Evolutionary conservation across 2,113 vertebrate genomes (phyloP).

Genomic region (Procapra przewalskii): DNA sequence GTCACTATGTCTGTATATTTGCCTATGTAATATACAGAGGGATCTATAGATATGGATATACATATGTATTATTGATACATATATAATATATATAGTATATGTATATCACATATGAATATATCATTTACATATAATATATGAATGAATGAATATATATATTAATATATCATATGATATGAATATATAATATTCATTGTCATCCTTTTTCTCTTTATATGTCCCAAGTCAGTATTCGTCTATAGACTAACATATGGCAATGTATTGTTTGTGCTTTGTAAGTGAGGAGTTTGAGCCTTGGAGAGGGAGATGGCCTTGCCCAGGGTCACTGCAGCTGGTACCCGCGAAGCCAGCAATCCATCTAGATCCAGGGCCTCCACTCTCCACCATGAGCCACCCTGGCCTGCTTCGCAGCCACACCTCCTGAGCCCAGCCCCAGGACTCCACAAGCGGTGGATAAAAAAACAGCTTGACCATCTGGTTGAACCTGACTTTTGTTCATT

Average conservation of each 20-base stretch:
- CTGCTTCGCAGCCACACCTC: neutral
- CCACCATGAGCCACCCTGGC: neutral
- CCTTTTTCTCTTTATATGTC: neutral
- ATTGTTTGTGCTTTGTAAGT: too few species aligned
- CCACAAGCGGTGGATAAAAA: neutral
- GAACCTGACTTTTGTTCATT: conserved; percentile 31
- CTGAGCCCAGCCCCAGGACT: neutral
- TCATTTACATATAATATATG: neutral
- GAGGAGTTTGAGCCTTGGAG: neutral
- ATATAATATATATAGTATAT: neutral
- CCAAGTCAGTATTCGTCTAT: neutral
- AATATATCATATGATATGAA: neutral
- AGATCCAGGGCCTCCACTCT: neutral
- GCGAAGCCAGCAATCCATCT: neutral
- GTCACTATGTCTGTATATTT: neutral
- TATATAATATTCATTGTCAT: neutral
- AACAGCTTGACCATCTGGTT: conserved; percentile 17
- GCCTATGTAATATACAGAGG: neutral
- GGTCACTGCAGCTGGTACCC: neutral
- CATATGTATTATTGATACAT: neutral
- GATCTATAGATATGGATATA: neutral
- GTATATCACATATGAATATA: neutral
- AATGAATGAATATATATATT: too few species aligned
- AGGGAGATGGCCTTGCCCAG: neutral
- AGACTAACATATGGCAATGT: neutral